phyloP scores from a whole-genome alignment of 2,888 invertebrate species.

The Melitaea athalia region DNA sequence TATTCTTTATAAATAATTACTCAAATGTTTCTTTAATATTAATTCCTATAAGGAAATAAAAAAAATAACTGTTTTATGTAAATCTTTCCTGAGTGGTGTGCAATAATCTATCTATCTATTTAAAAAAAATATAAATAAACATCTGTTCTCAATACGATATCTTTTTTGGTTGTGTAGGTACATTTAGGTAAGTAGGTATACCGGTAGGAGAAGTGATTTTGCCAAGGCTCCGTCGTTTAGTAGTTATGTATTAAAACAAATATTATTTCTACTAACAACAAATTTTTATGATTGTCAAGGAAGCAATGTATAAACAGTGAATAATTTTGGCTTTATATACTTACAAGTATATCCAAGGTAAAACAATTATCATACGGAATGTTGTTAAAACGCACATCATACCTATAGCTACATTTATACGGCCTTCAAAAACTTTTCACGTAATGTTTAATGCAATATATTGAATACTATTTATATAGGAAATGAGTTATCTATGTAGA shows the following conservation, averaged over 20 bases:
- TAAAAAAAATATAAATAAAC: too few relatives aligned
- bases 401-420: too few relatives aligned
- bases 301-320: neutral
- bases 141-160: neutral
- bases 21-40: neutral
- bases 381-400: too few relatives aligned
- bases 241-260: conserved; percentile 24
- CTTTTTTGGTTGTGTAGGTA: conserved; percentile 14
- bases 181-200: conserved; percentile 8
- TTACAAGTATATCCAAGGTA: neutral
- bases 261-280: conserved; percentile 13
- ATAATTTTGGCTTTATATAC: neutral
- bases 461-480: too few relatives aligned
- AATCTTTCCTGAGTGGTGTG: too few relatives aligned
- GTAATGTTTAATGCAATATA: too few relatives aligned
- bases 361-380: too few relatives aligned
- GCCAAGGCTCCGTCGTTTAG: conserved; percentile 24
- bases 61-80: too few relatives aligned
- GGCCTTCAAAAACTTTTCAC: too few relatives aligned
- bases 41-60: neutral
- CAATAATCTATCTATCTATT: too few relatives aligned
- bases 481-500: too few relatives aligned
- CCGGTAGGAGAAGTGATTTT: conserved; percentile 22
- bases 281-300: conserved; percentile 7
- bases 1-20: conserved; percentile 4